phyloP scores from a whole-genome alignment of 2,113 vertebrate genomes.

The Nycticebus coucang region DNA sequence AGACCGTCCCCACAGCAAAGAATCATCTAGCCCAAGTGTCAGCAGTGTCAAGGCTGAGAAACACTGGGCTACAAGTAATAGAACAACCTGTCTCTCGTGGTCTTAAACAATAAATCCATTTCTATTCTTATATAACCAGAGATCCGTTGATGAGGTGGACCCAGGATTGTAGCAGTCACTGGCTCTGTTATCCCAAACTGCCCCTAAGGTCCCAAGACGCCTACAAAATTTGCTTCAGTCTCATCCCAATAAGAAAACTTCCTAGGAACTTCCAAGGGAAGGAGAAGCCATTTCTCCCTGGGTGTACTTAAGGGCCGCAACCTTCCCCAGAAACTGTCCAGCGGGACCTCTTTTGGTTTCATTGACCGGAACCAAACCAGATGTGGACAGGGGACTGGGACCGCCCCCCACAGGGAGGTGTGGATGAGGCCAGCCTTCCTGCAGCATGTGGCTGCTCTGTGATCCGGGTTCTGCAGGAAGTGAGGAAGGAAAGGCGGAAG shows the following conservation, averaged over 20 bases:
- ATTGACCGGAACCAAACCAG: not conserved
- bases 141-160: not conserved
- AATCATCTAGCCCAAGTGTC: not conserved
- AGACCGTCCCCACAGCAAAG: not conserved
- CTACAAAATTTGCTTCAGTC: not conserved
- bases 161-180: not conserved
- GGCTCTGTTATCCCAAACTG: not conserved
- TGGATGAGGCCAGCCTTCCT: not conserved
- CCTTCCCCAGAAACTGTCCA: not conserved
- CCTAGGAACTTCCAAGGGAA: not conserved
- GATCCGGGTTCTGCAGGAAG: not conserved
- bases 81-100: not conserved
- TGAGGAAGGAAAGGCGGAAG: not conserved
- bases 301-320: not conserved
- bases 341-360: not conserved
- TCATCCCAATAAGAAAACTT: not conserved
- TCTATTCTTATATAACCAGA: slow-evolving; percentile 1
- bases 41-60: not conserved
- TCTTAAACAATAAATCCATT: not conserved
- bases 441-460: not conserved
- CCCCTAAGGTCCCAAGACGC: not conserved
- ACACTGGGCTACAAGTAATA: not conserved
- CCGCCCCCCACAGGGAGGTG: not conserved
- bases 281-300: not conserved
- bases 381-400: not conserved